Conservation (phyloP, 2,797 vertebrate genomes). For the Scarus forsteni region DNA sequence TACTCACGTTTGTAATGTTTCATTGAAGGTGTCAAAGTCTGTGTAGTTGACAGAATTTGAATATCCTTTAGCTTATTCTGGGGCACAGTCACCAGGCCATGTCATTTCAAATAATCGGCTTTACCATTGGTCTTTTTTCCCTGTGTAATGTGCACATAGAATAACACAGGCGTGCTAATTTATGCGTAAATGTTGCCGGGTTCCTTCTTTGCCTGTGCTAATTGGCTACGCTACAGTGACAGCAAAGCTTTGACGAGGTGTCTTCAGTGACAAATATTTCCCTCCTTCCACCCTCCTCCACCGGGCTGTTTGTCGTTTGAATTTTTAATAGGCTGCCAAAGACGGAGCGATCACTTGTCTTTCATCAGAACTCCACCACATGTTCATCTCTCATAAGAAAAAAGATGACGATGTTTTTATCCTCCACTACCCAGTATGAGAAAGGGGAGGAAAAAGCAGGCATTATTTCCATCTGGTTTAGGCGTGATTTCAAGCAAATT, state of each 20-base stretch:
- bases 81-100: no score
- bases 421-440: constrained; percentile 4
- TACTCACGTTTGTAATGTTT: no score
- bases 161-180: background rate
- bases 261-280: constrained; percentile 52
- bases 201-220: constrained; percentile 21
- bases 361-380: constrained; percentile 36
- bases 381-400: constrained; percentile 6
- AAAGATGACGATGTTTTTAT: constrained; percentile 17
- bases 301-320: constrained; percentile 45
- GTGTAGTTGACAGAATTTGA: background rate
- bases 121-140: background rate
- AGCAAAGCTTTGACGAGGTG: constrained; percentile 40
- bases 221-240: constrained; percentile 57
- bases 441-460: background rate
- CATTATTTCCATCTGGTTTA: background rate
- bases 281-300: constrained; percentile 29
- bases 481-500: background rate
- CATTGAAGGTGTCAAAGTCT: background rate
- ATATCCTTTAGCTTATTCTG: no score
- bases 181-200: constrained; percentile 1
- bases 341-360: constrained; percentile 42
- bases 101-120: background rate
- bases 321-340: constrained; percentile 63
- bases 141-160: background rate